Evolutionary conservation across 1,140 invertebrate species (phyloP).

Genomic region (Eurosta solidaginis): DNA sequence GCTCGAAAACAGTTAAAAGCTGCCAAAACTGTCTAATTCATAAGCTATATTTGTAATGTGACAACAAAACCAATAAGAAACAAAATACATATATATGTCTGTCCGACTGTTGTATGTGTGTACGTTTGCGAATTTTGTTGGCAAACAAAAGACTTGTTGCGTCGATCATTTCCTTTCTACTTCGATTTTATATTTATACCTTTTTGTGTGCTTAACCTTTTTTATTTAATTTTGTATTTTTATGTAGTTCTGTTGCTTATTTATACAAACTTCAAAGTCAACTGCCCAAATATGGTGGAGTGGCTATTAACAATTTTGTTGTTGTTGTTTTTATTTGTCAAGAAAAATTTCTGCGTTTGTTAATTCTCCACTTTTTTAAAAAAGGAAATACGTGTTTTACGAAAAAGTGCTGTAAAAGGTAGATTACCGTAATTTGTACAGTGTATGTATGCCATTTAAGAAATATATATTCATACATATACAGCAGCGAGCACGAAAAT

Average conservation of each 20-base stretch:
- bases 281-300: slow-evolving; percentile 15
- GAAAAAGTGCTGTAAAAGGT: background rate
- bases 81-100: background rate
- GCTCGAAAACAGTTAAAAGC: slow-evolving; percentile 18
- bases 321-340: slow-evolving; percentile 14
- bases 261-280: background rate
- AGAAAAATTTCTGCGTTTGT: slow-evolving; percentile 18
- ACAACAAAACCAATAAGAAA: background rate
- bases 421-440: background rate
- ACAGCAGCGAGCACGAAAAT: no score
- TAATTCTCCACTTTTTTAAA: slow-evolving; percentile 13
- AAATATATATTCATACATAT: no score
- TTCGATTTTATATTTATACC: no score
- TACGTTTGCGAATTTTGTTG: background rate
- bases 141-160: background rate
- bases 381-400: slow-evolving; percentile 21
- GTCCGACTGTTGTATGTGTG: no score
- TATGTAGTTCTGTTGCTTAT: background rate
- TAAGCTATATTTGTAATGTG: background rate
- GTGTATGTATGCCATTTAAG: background rate
- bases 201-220: no score
- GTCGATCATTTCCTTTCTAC: background rate
- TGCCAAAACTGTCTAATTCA: slow-evolving; percentile 24
- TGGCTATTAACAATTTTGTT: background rate
- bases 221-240: background rate